These are phyloP conservation scores for Incurvaria masculella DNA, from an alignment of 2,888 invertebrate species.

Conservation along the genomic window DNA sequence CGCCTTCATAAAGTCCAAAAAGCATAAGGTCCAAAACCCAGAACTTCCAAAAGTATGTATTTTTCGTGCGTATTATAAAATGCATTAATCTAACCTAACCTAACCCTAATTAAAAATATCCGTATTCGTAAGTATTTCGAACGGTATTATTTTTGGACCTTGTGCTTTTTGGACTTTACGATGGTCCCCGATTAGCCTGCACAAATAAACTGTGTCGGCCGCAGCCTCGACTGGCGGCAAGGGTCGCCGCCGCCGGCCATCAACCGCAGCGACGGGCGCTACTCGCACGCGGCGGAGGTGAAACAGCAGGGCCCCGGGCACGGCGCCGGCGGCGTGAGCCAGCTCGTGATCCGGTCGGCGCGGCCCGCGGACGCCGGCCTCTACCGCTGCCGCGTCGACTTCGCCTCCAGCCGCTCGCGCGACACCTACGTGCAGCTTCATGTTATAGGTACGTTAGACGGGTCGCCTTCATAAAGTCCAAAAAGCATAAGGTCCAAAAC, in stretches of 20 bases:
- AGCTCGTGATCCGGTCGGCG: constrained; percentile 30
- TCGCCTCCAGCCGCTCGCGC: constrained; percentile 34
- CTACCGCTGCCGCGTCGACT: constrained; percentile 41
- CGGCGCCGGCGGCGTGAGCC: constrained; percentile 25
- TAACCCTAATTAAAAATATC: no score
- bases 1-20: no score
- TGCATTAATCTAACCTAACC: no score
- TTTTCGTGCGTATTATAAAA: no score
- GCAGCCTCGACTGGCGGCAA: constrained; percentile 41
- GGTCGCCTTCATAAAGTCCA: no score
- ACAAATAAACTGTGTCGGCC: not conserved
- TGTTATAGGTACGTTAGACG: constrained; percentile 22
- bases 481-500: no score
- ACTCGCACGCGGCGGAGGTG: constrained; percentile 17
- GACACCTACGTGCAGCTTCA: constrained; percentile 34
- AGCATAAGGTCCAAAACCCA: no score
- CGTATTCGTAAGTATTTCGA: no score
- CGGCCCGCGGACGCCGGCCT: constrained; percentile 33
- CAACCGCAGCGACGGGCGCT: constrained; percentile 19
- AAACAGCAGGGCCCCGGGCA: constrained; percentile 34
- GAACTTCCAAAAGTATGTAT: no score
- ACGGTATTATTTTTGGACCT: no score
- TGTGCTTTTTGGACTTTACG: no score
- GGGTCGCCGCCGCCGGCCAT: constrained; percentile 19
- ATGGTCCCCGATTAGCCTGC: no score